These are phyloP conservation scores for Drosophila ambigua DNA, from an alignment of 1,140 invertebrate species.

Conservation along the genomic window DNA sequence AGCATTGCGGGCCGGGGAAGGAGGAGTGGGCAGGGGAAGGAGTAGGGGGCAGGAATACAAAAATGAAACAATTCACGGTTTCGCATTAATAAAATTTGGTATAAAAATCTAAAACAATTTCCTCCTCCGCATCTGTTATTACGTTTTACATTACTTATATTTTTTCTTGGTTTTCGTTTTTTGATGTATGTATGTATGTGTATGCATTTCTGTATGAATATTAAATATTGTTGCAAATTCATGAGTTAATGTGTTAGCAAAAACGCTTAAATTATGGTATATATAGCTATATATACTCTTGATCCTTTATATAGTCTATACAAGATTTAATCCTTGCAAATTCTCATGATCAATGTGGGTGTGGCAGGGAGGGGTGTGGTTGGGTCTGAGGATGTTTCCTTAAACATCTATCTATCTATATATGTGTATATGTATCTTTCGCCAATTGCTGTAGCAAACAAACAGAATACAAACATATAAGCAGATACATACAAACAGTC, in stretches of 20 bases:
- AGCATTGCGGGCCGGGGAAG: not conserved
- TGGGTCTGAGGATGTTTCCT: conserved; percentile 19
- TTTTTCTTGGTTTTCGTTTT: conserved; percentile 14
- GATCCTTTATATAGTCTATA: conserved; percentile 44
- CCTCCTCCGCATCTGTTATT: conserved; percentile 22
- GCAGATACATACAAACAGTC: conserved; percentile 4
- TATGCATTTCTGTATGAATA: conserved; percentile 45
- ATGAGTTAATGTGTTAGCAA: conserved; percentile 73
- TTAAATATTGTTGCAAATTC: conserved; percentile 64
- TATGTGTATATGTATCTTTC: not conserved
- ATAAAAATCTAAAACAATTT: conserved; percentile 79
- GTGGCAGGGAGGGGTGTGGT: not conserved
- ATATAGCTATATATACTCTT: conserved; percentile 46
- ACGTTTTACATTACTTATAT: conserved; percentile 44
- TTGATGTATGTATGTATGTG: conserved; percentile 39
- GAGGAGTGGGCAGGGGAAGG: not conserved
- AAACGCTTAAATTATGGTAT: conserved; percentile 57
- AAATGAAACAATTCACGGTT: conserved; percentile 54
- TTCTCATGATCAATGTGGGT: conserved; percentile 17
- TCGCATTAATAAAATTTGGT: conserved; percentile 75
- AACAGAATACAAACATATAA: too few species aligned
- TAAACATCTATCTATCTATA: conserved; percentile 28
- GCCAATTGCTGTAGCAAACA: conserved; percentile 2
- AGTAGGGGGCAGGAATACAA: conserved; percentile 28
- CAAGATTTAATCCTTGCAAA: conserved; percentile 36